Base-by-base conservation (phyloP, 2,888 invertebrate genomes). In the Mantis religiosa region DNA sequence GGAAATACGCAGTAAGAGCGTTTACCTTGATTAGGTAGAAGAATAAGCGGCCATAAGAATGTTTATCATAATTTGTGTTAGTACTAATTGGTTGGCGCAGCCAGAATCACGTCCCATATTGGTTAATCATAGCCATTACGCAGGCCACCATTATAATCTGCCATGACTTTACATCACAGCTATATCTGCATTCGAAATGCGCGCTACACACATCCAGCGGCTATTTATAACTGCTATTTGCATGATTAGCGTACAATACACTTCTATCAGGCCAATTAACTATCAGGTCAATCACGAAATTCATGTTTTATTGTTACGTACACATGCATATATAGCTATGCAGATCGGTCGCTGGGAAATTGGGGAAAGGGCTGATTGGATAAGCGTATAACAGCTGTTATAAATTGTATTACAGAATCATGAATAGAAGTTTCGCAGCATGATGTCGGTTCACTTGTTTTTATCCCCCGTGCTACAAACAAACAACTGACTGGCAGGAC, bases 261-360 rank as follows among this genome's bases (percentile, higher is more conserved):
- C 89, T 88, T 89, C 89, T 89, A 89, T 89, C 89, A 89, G 89
- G 83, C 89, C 89, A 90, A 90, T 90, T 90, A 90, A 88, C 89
- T 89, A 85, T 71, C 89, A 88, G 89, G 90, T 90, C 90, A 90
- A 90, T 90, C 90, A 90, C 89, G 90, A 88, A 88, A 88, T 83
- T 86, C 34, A 28, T 86, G 88, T 85, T 88, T 88, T 88, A 86
- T 88, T 86, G 88, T 85, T 88, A 85, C 71, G n/a, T 71, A 84
- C 4, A 28, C 30, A 84, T 30, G 25, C 54, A 71, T 71, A 71
- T 71, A 71, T 15, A 30, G 28, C 25, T 84, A 34, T 84, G 84
- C 25, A 71, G 54, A 71, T 71, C 25, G 54, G 25, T 0, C 20
- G 25, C 3, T 2, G 54, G 41, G 54, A 71, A 71, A 71, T 71